phyloP scores from a whole-genome alignment of 2,797 vertebrate genomes.

The Pangasius mekongensis region DNA sequence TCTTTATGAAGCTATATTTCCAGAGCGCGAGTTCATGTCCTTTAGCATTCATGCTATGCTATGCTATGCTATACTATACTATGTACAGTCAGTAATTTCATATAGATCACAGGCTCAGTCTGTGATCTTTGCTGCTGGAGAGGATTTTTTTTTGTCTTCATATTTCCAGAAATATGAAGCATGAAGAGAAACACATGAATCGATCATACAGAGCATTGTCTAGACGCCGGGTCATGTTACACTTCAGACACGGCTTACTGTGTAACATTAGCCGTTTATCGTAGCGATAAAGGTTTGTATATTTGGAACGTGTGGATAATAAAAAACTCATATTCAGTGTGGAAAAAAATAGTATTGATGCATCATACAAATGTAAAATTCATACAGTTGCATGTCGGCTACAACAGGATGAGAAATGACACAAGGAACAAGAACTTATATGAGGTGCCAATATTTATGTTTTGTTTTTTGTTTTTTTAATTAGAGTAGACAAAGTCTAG shows the following conservation, averaged over 20 bases:
- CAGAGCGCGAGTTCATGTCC: background rate
- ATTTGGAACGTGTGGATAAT: background rate
- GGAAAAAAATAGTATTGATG: background rate
- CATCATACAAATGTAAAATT: background rate
- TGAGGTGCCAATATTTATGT: background rate
- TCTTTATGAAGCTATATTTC: background rate
- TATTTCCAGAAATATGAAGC: slow-evolving; percentile 6
- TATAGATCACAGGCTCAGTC: background rate
- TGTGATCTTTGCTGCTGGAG: background rate
- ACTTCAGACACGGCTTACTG: background rate
- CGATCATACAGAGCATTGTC: background rate
- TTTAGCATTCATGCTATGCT: too few relatives aligned
- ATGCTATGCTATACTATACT: too few relatives aligned
- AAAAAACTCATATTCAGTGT: background rate
- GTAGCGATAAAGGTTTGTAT: background rate
- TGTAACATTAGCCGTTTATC: background rate
- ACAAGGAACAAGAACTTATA: background rate
- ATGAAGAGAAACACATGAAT: background rate
- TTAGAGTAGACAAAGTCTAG: too few relatives aligned
- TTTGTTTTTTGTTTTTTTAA: too few relatives aligned
- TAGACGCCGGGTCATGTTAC: background rate
- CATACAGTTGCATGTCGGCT: background rate
- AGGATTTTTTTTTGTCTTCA: background rate
- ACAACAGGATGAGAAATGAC: background rate
- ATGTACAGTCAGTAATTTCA: background rate